These are phyloP conservation scores for Crossaster papposus DNA, from an alignment of 53 echinoderm and acorn worm species.

Conservation along the genomic window DNA sequence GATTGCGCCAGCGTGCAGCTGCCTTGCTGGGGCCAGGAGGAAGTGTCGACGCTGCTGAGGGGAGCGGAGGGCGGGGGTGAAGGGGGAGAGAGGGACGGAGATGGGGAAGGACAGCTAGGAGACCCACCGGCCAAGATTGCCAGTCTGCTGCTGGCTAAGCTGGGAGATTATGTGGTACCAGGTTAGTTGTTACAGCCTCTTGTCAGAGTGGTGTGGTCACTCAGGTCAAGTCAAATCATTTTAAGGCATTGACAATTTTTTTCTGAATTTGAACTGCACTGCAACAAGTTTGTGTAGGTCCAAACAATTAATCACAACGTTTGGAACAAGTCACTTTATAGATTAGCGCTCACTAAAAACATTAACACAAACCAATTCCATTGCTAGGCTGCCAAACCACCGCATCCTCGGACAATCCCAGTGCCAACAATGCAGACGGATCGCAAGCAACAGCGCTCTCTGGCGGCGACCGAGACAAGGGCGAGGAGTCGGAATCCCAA, in stretches of 20 bases:
- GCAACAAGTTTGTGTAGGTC: too few species aligned
- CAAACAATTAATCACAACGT: too few species aligned
- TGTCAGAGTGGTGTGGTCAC: too few species aligned
- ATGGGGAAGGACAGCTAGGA: constrained; percentile 52
- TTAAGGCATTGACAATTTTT: too few species aligned
- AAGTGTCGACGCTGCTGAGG: constrained; percentile 66
- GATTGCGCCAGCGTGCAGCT: constrained; percentile 88
- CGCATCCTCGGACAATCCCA: constrained; percentile 62
- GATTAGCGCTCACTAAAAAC: too few species aligned
- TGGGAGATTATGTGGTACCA: constrained; percentile 90
- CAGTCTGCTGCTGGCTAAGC: constrained; percentile 85
- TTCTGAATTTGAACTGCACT: too few species aligned
- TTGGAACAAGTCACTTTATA: too few species aligned
- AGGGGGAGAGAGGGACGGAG: constrained; percentile 40
- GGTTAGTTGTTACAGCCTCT: constrained; percentile 43
- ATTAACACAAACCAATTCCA: too few species aligned
- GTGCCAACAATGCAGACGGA: constrained; percentile 41
- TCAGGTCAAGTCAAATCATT: too few species aligned
- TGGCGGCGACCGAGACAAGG: constrained; percentile 52
- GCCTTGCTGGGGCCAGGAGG: constrained; percentile 87
- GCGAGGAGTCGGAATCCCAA: constrained; percentile 80
- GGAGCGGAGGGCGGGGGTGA: constrained; percentile 28
- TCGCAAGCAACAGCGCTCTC: constrained; percentile 60
- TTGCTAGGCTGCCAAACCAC: constrained; percentile 83
- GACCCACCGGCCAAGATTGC: constrained; percentile 91